These are phyloP conservation scores for Globodera rostochiensis DNA, from an alignment of 1,140 invertebrate species.

Conservation along the genomic window DNA sequence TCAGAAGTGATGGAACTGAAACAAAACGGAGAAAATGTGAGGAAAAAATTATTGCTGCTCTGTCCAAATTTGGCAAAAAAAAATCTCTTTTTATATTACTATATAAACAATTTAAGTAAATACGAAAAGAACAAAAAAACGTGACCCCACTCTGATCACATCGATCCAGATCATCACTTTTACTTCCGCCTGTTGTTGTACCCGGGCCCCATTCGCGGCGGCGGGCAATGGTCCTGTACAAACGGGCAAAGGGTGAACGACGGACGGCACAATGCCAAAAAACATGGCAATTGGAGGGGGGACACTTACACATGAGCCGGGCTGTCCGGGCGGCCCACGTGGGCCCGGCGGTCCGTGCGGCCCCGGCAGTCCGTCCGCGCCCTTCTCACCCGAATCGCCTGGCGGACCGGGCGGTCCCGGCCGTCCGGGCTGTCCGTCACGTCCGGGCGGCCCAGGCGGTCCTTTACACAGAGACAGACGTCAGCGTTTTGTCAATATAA, in stretches of 20 bases:
- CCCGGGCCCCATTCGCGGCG: slow-evolving; percentile 61
- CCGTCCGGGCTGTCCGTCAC: slow-evolving; percentile 42
- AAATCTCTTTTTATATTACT: too few species aligned
- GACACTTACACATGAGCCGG: slow-evolving; percentile 53
- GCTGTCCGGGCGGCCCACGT: slow-evolving; percentile 54
- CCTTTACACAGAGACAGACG: slow-evolving; percentile 58
- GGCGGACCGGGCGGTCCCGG: slow-evolving; percentile 38
- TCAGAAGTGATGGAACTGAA: too few species aligned
- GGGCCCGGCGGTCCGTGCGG: slow-evolving; percentile 55
- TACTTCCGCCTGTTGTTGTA: slow-evolving; percentile 34
- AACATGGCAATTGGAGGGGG: too few species aligned
- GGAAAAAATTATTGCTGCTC: too few species aligned
- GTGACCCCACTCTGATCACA: too few species aligned
- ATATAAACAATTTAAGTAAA: too few species aligned
- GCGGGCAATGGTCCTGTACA: slow-evolving; percentile 58
- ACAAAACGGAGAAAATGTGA: too few species aligned
- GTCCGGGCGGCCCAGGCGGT: slow-evolving; percentile 61
- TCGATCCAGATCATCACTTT: too few species aligned
- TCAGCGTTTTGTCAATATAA: background rate
- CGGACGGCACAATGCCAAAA: too few species aligned
- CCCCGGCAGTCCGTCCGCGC: slow-evolving; percentile 60
- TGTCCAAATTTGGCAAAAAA: too few species aligned
- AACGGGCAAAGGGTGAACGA: background rate
- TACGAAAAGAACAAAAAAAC: too few species aligned
- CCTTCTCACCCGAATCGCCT: slow-evolving; percentile 58